phyloP scores from a whole-genome alignment of 2,888 invertebrate genomes.

The Calliopum simillimum region DNA sequence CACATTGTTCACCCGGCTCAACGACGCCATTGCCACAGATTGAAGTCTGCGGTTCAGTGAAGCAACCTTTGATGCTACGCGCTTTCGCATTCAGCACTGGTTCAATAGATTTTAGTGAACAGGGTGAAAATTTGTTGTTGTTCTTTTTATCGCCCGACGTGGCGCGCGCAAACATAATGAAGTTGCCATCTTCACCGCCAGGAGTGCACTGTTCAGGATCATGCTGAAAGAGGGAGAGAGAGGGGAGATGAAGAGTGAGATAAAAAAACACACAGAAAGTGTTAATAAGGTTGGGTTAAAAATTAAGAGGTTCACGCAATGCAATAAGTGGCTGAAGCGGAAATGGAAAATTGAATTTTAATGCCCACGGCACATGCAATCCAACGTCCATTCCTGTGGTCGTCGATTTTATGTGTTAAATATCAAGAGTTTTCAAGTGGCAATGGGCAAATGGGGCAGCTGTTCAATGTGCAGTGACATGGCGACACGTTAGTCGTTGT shows the following conservation, averaged over 20 bases:
- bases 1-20: slow-evolving; percentile 97
- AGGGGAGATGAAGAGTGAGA: neutral
- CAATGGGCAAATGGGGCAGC: too few relatives aligned
- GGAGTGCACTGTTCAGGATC: slow-evolving; percentile 95
- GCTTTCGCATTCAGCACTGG: slow-evolving; percentile 93
- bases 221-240: slow-evolving; percentile 73
- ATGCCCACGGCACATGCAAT: too few relatives aligned
- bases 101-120: slow-evolving; percentile 92
- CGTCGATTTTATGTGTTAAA: too few relatives aligned
- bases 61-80: slow-evolving; percentile 89
- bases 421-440: too few relatives aligned
- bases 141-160: slow-evolving; percentile 98
- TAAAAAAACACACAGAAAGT: neutral
- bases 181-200: slow-evolving; percentile 96
- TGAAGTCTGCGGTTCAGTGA: slow-evolving; percentile 91
- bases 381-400: too few relatives aligned
- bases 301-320: neutral
- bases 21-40: slow-evolving; percentile 99
- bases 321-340: too few relatives aligned
- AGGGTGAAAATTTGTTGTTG: slow-evolving; percentile 97
- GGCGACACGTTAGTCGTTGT: neutral
- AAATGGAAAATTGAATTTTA: neutral
- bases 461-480: too few relatives aligned
- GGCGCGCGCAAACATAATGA: slow-evolving; percentile 99
- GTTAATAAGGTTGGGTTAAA: neutral